phyloP scores from a whole-genome alignment of 2,888 invertebrate genomes.

The Agrotis clavis region DNA sequence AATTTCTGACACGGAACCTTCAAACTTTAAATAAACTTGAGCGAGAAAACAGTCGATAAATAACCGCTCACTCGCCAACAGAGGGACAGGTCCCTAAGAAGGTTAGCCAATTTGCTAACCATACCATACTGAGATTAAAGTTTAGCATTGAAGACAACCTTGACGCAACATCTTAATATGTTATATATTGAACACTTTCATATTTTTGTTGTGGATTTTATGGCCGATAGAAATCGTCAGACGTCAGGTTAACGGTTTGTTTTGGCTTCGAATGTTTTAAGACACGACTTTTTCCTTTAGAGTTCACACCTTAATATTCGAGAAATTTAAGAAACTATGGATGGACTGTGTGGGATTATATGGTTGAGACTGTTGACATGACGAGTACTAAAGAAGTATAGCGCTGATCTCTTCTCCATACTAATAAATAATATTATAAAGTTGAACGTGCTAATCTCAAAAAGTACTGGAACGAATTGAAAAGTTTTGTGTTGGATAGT shows the following conservation, averaged over 20 bases:
- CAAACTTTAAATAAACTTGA: too few species aligned
- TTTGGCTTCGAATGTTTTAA: not conserved
- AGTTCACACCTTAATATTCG: not conserved
- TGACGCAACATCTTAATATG: conserved; percentile 9
- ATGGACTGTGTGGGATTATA: too few species aligned
- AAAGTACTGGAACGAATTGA: too few species aligned
- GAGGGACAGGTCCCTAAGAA: conserved; percentile 10
- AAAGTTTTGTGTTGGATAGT: too few species aligned
- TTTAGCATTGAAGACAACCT: conserved; percentile 40
- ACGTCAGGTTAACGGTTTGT: conserved; percentile 6
- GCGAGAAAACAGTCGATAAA: not conserved
- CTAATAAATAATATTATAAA: too few species aligned
- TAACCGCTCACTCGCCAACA: not conserved
- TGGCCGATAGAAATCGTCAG: not conserved
- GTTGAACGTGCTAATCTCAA: too few species aligned
- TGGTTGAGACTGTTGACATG: too few species aligned
- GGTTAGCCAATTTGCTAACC: conserved; percentile 25
- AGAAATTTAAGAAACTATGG: not conserved
- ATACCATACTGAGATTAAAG: conserved; percentile 20
- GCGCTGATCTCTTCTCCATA: too few species aligned
- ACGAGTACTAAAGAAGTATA: too few species aligned
- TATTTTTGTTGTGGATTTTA: conserved; percentile 17
- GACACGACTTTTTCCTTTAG: not conserved
- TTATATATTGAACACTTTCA: conserved; percentile 35
- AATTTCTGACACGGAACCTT: too few species aligned